Percentiles rank a stretch among this genome's conserved stretches.
These are phyloP conservation scores for Romanogobio albipinnatus DNA, from an alignment of 2,113 vertebrate species.

Conservation along the genomic window DNA sequence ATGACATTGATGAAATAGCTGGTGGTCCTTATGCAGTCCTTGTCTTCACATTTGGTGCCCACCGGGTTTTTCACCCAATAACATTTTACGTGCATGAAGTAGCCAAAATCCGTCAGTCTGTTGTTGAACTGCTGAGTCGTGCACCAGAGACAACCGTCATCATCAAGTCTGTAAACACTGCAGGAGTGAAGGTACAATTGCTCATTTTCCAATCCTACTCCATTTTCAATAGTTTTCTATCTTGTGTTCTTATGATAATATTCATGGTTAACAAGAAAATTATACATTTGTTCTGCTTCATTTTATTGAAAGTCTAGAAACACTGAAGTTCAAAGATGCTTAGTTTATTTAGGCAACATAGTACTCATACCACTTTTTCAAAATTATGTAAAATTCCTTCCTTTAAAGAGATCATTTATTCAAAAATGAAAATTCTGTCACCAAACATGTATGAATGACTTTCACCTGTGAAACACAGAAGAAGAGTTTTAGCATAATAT, in stretches of 20 bases:
- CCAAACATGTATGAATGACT: too few relatives aligned
- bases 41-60: background rate
- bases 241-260: background rate
- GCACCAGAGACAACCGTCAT: slow-evolving; percentile 18
- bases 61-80: background rate
- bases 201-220: background rate
- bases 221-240: background rate
- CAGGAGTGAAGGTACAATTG: background rate
- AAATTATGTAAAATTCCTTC: background rate
- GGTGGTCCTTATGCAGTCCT: slow-evolving; percentile 56
- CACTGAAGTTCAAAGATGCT: background rate
- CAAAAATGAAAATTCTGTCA: too few relatives aligned
- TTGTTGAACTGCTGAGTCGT: slow-evolving; percentile 7
- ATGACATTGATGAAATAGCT: slow-evolving; percentile 53
- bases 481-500: too few relatives aligned
- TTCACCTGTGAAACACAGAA: too few relatives aligned
- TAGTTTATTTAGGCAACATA: background rate
- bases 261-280: background rate
- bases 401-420: background rate
- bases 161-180: slow-evolving; percentile 35
- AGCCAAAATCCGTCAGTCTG: background rate
- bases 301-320: background rate
- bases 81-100: slow-evolving; percentile 16
- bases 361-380: background rate
- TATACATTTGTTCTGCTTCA: background rate